phyloP scores from a whole-genome alignment of 2,113 vertebrate species.

The Ochotona princeps region DNA sequence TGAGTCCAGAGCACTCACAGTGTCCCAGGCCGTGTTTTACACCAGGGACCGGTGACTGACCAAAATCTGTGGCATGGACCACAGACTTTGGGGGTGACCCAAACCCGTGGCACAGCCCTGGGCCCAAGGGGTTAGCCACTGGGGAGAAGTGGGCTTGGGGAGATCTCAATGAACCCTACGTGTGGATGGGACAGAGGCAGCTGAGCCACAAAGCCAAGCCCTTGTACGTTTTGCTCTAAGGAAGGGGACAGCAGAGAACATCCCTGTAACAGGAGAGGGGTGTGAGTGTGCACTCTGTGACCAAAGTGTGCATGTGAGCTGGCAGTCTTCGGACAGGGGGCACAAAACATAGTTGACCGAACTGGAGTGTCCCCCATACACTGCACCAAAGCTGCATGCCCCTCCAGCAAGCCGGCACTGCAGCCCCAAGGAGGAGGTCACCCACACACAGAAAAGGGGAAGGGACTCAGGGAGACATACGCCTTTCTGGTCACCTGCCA shows the following conservation, averaged over 20 bases:
- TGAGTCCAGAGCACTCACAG: rapidly evolving
- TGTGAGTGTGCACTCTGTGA: rapidly evolving
- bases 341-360: neutral
- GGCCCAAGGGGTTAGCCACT: rapidly evolving
- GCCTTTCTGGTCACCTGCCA: too few relatives aligned
- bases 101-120: rapidly evolving
- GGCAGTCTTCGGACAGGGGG: rapidly evolving
- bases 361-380: too few relatives aligned
- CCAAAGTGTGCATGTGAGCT: rapidly evolving
- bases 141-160: rapidly evolving
- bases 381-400: too few relatives aligned
- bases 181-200: rapidly evolving
- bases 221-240: neutral
- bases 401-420: too few relatives aligned
- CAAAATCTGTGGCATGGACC: too few relatives aligned
- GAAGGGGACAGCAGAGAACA: rapidly evolving
- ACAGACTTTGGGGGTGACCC: rapidly evolving
- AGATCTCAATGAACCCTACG: neutral
- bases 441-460: too few relatives aligned
- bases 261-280: neutral
- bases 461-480: too few relatives aligned
- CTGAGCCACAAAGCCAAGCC: rapidly evolving
- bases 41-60: too few relatives aligned
- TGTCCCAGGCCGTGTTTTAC: rapidly evolving
- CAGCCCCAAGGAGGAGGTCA: too few relatives aligned